phyloP scores from a whole-genome alignment of 2,888 invertebrate genomes.

The Romanomermis culicivorax region DNA sequence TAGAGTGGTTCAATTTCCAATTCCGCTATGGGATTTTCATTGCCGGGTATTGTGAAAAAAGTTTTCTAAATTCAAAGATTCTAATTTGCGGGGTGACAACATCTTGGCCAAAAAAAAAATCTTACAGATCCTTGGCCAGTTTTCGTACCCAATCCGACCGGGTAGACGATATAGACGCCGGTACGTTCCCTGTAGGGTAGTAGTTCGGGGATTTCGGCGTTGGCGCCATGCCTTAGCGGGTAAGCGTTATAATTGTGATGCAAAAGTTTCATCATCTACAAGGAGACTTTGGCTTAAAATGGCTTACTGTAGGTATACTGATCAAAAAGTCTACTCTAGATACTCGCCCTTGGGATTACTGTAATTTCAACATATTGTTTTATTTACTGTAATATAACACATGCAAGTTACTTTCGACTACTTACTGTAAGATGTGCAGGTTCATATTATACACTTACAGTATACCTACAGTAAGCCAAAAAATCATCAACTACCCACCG shows the following conservation, averaged over 20 bases:
- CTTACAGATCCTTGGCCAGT: neutral
- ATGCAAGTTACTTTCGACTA: no score
- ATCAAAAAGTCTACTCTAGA: no score
- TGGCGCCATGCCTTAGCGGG: neutral
- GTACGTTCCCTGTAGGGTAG: neutral
- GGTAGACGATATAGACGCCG: neutral
- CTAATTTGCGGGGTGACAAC: no score
- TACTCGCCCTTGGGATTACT: no score
- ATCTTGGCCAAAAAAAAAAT: no score
- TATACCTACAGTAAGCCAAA: no score
- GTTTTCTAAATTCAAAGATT: neutral
- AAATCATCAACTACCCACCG: neutral
- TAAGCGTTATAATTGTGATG: neutral
- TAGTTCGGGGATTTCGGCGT: neutral
- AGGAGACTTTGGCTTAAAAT: no score
- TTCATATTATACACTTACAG: no score
- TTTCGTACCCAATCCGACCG: neutral
- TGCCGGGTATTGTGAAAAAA: neutral
- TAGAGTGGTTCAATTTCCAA: neutral
- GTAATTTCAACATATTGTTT: no score
- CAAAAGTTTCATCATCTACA: neutral
- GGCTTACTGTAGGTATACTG: neutral
- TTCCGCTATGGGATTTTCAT: neutral
- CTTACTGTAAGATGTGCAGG: no score
- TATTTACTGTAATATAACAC: no score